Evolutionary conservation across 1,140 invertebrate genomes (phyloP).

Genomic region (Trinorchestia longiramus): DNA sequence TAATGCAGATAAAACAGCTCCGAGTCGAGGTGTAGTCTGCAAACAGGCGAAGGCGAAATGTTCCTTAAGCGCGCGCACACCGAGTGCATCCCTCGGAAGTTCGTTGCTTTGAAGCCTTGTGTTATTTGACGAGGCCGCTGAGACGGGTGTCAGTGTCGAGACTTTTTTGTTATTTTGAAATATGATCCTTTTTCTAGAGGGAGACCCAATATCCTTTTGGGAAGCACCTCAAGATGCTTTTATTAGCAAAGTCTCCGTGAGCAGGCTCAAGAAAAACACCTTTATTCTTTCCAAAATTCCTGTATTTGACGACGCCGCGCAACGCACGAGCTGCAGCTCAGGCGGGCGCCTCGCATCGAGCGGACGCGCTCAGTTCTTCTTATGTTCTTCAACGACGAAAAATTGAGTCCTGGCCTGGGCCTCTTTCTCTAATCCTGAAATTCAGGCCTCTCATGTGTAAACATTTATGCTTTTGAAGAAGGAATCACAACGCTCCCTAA

Average conservation of each 20-base stretch:
- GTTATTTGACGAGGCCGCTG: slow-evolving; percentile 26
- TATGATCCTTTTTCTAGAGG: slow-evolving; percentile 29
- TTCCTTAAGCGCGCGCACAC: neutral
- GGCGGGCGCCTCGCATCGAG: neutral
- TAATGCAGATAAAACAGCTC: slow-evolving; percentile 18
- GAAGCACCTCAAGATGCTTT: slow-evolving; percentile 41
- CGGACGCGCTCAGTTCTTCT: neutral
- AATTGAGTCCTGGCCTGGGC: neutral
- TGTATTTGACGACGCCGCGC: neutral
- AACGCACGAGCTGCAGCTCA: neutral
- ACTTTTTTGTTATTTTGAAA: slow-evolving; percentile 46
- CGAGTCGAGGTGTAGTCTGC: neutral
- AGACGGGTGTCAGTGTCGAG: slow-evolving; percentile 1
- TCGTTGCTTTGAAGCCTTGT: neutral
- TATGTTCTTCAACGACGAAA: neutral
- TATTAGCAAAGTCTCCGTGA: slow-evolving; percentile 37
- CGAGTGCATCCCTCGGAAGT: neutral
- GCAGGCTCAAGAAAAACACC: neutral
- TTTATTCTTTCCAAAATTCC: neutral
- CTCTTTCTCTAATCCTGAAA: neutral
- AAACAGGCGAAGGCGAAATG: neutral
- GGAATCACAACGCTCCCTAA: neutral
- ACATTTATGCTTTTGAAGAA: neutral
- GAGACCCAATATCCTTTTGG: slow-evolving; percentile 47
- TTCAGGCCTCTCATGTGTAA: neutral